These are phyloP conservation scores for Isaurus tuberculatus DNA, from an alignment of 92 coral and sea anemone species.

Conservation along the genomic window DNA sequence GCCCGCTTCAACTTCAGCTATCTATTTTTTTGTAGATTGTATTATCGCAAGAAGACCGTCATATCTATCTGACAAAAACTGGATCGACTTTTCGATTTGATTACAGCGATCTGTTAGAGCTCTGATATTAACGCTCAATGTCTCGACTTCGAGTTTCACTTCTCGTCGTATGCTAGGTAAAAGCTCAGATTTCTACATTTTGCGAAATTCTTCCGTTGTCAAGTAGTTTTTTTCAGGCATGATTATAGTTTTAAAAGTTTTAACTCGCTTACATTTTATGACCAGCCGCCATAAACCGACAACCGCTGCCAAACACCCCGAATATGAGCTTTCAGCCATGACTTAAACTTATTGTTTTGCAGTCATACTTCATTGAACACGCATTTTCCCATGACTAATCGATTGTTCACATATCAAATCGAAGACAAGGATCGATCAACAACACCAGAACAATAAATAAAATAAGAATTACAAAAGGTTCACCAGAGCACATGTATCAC, in stretches of 20 bases:
- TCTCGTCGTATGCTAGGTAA: constrained; percentile 15
- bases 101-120: background rate
- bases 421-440: constrained; percentile 1
- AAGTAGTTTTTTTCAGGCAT: background rate
- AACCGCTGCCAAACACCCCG: too few species aligned
- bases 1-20: background rate
- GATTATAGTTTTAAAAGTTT: background rate
- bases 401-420: constrained; percentile 31
- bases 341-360: constrained; percentile 23
- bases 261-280: too few species aligned
- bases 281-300: too few species aligned
- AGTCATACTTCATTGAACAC: constrained; percentile 3
- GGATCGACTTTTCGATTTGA: background rate
- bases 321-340: constrained; percentile 22
- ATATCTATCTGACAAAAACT: background rate
- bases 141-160: background rate
- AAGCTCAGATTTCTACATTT: background rate
- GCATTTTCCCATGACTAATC: constrained; percentile 17
- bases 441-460: constrained; percentile 27
- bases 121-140: background rate
- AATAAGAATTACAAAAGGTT: background rate
- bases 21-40: background rate
- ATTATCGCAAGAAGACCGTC: constrained; percentile 1
- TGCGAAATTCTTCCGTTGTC: background rate
- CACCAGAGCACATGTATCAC: constrained; percentile 18